Conservation (phyloP, 2,888 invertebrate species). For the Drosophila ustulata region DNA sequence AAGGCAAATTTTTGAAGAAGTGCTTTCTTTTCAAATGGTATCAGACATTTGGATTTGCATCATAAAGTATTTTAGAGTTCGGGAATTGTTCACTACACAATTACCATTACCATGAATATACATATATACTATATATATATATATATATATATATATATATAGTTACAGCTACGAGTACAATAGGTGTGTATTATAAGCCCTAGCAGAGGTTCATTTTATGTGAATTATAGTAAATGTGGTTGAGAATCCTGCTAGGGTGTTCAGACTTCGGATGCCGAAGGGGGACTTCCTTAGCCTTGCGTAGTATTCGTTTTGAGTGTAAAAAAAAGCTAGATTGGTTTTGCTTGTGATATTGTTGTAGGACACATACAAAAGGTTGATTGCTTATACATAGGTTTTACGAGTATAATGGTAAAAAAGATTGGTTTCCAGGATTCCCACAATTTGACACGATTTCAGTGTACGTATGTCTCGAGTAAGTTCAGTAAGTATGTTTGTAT, state of each 20-base stretch:
- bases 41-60: conserved; percentile 86
- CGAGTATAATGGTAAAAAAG: conserved; percentile 22
- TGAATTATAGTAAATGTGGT: background rate
- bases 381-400: conserved; percentile 53
- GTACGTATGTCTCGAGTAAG: conserved; percentile 35
- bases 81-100: conserved; percentile 33
- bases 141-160: conserved; percentile 25
- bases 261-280: background rate
- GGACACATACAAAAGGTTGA: conserved; percentile 42
- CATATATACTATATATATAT: conserved; percentile 17
- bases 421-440: conserved; percentile 26
- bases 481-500: conserved; percentile 34
- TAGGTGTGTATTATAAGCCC: conserved; percentile 11
- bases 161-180: conserved; percentile 23
- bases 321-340: conserved; percentile 34
- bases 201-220: background rate
- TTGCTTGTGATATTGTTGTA: conserved; percentile 43
- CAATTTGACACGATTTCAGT: conserved; percentile 59
- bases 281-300: background rate
- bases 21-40: conserved; percentile 86
- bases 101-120: conserved; percentile 23
- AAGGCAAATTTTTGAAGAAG: conserved; percentile 83
- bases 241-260: background rate
- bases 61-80: conserved; percentile 59
- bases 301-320: conserved; percentile 38